Conservation (phyloP, 2,113 vertebrate genomes). For the Orycteropus afer region DNA sequence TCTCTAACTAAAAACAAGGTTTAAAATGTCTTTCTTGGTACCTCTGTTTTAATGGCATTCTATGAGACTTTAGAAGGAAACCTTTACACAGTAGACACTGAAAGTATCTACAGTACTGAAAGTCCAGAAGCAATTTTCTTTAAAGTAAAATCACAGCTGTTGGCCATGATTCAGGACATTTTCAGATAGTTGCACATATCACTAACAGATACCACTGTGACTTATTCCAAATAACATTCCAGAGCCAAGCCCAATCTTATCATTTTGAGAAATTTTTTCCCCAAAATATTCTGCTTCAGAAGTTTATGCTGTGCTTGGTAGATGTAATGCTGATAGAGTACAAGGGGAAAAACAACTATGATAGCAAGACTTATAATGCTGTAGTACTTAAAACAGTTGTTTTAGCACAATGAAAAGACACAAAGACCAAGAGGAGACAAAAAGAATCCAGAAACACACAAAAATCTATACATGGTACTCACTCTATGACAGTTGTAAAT, state of each 20-base stretch:
- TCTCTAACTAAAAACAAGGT: background rate
- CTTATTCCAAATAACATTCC: conserved; percentile 63
- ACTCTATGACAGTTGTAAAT: background rate
- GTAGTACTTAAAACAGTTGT: background rate
- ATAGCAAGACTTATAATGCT: background rate
- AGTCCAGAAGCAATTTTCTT: conserved; percentile 5
- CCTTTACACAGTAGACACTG: background rate
- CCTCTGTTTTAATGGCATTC: background rate
- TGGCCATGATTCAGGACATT: conserved; percentile 51
- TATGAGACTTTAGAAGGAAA: background rate
- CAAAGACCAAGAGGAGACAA: background rate
- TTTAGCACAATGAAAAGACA: conserved; percentile 26
- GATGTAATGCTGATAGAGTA: background rate
- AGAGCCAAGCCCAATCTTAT: conserved; percentile 44
- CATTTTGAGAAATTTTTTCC: conserved; percentile 56
- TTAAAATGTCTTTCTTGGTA: background rate
- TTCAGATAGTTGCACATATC: conserved; percentile 46
- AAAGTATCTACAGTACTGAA: background rate
- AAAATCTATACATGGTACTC: conserved; percentile 2
- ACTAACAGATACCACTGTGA: conserved; percentile 17
- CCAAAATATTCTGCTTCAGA: conserved; percentile 12
- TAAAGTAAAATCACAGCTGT: conserved; percentile 23
- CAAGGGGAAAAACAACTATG: background rate
- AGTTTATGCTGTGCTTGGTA: conserved; percentile 9
- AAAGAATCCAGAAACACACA: conserved; percentile 14